These are phyloP conservation scores for Ascidia mentula DNA, from an alignment of 23 tunicate genomes.

Conservation along the genomic window DNA sequence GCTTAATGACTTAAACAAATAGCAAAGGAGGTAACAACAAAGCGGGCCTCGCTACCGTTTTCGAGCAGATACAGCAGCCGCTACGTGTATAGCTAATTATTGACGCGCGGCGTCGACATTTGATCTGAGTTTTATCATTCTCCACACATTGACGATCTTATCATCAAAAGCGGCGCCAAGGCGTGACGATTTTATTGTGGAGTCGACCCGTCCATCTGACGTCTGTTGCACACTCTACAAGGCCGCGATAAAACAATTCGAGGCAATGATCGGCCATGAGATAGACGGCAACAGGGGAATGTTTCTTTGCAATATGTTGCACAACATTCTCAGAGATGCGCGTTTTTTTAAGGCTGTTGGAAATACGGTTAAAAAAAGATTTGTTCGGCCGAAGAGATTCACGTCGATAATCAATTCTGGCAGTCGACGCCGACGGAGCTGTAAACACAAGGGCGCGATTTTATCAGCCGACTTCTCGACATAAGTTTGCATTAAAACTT, in stretches of 20 bases:
- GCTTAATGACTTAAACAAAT: neutral
- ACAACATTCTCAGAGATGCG: too few relatives aligned
- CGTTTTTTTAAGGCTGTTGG: neutral
- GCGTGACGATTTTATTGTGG: slow-evolving; percentile 24
- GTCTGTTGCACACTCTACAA: neutral
- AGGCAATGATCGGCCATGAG: neutral
- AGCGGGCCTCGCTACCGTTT: neutral
- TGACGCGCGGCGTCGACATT: slow-evolving; percentile 4
- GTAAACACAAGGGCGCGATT: neutral
- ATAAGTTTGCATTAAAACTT: neutral
- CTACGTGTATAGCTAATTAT: neutral
- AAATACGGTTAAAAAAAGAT: neutral
- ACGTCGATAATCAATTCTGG: neutral
- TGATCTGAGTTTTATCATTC: neutral
- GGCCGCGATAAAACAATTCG: slow-evolving; percentile 15
- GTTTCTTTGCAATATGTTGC: neutral
- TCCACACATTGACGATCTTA: neutral
- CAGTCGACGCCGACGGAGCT: neutral
- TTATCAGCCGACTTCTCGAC: neutral
- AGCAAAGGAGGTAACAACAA: neutral
- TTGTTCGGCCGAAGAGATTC: neutral
- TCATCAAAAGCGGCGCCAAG: slow-evolving; percentile 8
- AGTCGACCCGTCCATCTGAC: neutral
- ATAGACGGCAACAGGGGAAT: neutral
- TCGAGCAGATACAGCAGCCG: neutral